Conservation (phyloP, 2,797 vertebrate species). For the Lacerta bilineata region DNA sequence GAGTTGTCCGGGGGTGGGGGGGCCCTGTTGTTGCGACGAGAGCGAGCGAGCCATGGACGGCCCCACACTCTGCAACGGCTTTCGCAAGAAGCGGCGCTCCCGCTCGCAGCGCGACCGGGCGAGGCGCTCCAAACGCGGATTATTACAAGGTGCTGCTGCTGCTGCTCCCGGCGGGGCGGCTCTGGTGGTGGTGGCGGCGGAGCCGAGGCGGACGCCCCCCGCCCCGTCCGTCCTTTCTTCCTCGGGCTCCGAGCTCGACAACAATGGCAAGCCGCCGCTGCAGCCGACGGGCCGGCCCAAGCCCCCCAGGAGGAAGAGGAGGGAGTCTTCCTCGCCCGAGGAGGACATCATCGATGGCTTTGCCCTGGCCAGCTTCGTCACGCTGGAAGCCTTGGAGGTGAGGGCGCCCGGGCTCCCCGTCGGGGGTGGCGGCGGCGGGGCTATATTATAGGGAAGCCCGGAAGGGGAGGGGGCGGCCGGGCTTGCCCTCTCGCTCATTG, state of each 20-base stretch:
- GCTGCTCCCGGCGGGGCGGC: slow-evolving; percentile 50
- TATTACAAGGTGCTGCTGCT: slow-evolving; percentile 64
- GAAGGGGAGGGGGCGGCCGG: slow-evolving; percentile 25
- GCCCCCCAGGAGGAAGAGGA: slow-evolving; percentile 91
- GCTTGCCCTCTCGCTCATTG: slow-evolving; percentile 9
- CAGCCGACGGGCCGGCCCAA: slow-evolving; percentile 84
- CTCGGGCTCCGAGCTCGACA: slow-evolving; percentile 92
- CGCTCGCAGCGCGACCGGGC: slow-evolving; percentile 90
- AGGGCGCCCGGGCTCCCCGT: slow-evolving; percentile 68
- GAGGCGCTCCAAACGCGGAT: slow-evolving; percentile 82
- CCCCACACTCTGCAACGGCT: slow-evolving; percentile 87
- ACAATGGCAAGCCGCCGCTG: slow-evolving; percentile 82
- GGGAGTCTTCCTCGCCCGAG: slow-evolving; percentile 92
- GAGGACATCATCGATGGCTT: slow-evolving; percentile 98
- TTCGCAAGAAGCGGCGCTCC: slow-evolving; percentile 93
- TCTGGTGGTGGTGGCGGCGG: slow-evolving; percentile 11
- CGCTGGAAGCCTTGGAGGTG: slow-evolving; percentile 95
- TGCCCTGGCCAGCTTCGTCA: slow-evolving; percentile 92
- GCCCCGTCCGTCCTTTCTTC: slow-evolving; percentile 79
- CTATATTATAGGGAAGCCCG: not conserved
- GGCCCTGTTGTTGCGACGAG: slow-evolving; percentile 26
- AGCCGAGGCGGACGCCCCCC: slow-evolving; percentile 36
- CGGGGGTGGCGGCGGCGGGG: slow-evolving; percentile 60
- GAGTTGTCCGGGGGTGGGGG: slow-evolving; percentile 57
- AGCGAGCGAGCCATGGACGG: slow-evolving; percentile 87